These are phyloP conservation scores for Acanthosoma haemorrhoidale DNA, from an alignment of 2,888 invertebrate species.

Conservation along the genomic window DNA sequence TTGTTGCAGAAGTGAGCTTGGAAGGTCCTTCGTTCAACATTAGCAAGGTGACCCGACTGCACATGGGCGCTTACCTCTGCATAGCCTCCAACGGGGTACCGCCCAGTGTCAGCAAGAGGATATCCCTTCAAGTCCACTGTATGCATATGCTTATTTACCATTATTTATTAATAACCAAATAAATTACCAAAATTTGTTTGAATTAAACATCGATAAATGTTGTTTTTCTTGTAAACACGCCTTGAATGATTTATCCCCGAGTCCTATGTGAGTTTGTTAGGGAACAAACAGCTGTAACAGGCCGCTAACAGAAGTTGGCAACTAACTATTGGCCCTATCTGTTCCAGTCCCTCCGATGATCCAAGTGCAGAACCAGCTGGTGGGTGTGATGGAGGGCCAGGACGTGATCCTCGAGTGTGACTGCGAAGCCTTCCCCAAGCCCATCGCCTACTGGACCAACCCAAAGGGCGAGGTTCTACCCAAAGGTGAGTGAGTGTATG, in stretches of 20 bases:
- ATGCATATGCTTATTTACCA: constrained; percentile 47
- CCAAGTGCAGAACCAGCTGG: constrained; percentile 53
- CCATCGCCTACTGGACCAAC: constrained; percentile 55
- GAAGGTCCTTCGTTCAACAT: constrained; percentile 58
- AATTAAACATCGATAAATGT: no score
- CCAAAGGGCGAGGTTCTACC: constrained; percentile 52
- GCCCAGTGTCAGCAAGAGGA: constrained; percentile 82
- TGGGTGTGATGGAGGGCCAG: constrained; percentile 52
- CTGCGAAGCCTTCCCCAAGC: constrained; percentile 55
- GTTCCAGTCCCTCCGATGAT: constrained; percentile 54
- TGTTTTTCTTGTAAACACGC: no score
- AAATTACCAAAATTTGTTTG: no score
- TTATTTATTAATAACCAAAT: no score
- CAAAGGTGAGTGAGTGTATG: constrained; percentile 49
- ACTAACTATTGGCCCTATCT: background rate
- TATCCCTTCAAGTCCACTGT: constrained; percentile 79
- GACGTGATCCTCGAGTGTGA: constrained; percentile 52
- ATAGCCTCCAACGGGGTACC: constrained; percentile 82
- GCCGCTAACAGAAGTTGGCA: no score
- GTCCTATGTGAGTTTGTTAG: no score
- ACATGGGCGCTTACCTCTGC: constrained; percentile 76
- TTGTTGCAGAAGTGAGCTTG: constrained; percentile 49
- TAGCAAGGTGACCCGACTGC: constrained; percentile 63
- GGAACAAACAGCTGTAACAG: no score
- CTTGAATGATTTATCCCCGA: no score